Percentiles rank a stretch among this genome's conserved stretches.
Evolutionary conservation across 1,140 invertebrate species (phyloP).

Genomic region (Ceratina japonica): DNA sequence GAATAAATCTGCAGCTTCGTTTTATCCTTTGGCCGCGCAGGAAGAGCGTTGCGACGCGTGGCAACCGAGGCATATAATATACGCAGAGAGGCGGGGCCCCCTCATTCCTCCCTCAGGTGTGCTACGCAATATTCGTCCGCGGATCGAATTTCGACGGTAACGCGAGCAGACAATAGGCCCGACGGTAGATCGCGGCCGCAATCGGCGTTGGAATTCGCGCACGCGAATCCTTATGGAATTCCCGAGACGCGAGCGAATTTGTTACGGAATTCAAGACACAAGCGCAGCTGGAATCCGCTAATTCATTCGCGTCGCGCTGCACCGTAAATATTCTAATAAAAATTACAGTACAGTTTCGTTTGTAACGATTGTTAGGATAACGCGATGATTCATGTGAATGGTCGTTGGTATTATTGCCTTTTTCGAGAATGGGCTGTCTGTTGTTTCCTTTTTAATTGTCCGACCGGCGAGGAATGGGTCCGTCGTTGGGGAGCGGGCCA

Average conservation of each 20-base stretch:
- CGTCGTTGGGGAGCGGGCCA: not conserved
- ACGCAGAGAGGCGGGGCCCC: no score
- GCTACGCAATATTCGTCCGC: conserved; percentile 44
- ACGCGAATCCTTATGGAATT: conserved; percentile 36
- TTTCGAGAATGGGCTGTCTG: not conserved
- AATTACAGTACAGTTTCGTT: not conserved
- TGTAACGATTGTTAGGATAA: not conserved
- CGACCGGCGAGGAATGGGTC: conserved; percentile 12
- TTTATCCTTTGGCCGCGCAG: no score
- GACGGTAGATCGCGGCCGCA: conserved; percentile 36
- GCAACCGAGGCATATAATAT: not conserved
- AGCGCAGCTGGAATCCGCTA: conserved; percentile 39
- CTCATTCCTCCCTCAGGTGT: no score
- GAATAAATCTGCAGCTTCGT: no score
- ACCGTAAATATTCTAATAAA: no score
- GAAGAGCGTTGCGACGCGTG: no score
- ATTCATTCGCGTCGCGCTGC: conserved; percentile 5
- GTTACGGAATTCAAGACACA: conserved; percentile 18
- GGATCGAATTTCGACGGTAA: conserved; percentile 51
- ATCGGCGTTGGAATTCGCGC: conserved; percentile 36
- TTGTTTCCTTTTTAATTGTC: not conserved
- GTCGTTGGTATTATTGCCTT: not conserved
- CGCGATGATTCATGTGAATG: no score
- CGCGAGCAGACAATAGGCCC: not conserved
- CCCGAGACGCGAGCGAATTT: conserved; percentile 36